Conservation (phyloP, 1,140 invertebrate species). For the Drosophila athabasca region DNA sequence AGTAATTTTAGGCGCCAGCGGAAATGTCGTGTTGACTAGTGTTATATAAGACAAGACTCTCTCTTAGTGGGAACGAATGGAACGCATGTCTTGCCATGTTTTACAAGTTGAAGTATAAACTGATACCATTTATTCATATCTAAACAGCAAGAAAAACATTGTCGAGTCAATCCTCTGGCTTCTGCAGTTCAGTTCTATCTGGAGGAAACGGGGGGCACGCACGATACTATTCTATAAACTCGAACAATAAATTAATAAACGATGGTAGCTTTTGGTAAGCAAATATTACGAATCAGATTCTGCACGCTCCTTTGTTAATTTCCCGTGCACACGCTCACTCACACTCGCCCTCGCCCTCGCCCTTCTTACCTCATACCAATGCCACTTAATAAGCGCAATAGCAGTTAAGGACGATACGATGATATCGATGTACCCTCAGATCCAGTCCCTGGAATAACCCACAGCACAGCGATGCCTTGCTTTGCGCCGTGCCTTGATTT, state of each 20-base stretch:
- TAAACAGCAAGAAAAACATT: too few species aligned
- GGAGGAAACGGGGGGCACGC: neutral
- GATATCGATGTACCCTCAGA: neutral
- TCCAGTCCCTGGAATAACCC: constrained; percentile 23
- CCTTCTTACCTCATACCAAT: constrained; percentile 8
- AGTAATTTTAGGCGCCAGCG: too few species aligned
- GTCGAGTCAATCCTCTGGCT: too few species aligned
- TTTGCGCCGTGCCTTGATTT: neutral
- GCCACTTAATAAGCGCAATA: constrained; percentile 28
- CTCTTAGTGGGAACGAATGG: too few species aligned
- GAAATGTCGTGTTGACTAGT: too few species aligned
- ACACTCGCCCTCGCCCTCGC: neutral
- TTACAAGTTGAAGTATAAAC: too few species aligned
- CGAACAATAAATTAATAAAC: constrained; percentile 57
- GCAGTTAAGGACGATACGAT: constrained; percentile 21
- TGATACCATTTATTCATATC: too few species aligned
- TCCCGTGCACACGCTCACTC: constrained; percentile 75
- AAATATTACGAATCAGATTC: constrained; percentile 72
- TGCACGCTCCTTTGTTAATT: constrained; percentile 77
- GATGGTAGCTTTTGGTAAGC: constrained; percentile 48
- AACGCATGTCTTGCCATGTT: too few species aligned
- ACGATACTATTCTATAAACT: constrained; percentile 8
- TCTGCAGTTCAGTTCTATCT: too few species aligned
- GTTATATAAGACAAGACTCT: too few species aligned
- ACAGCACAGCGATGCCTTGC: constrained; percentile 2